Percentiles rank a stretch among this genome's conserved stretches.
phyloP scores from a whole-genome alignment of 2,888 invertebrate genomes.

The Rhingia campestris region DNA sequence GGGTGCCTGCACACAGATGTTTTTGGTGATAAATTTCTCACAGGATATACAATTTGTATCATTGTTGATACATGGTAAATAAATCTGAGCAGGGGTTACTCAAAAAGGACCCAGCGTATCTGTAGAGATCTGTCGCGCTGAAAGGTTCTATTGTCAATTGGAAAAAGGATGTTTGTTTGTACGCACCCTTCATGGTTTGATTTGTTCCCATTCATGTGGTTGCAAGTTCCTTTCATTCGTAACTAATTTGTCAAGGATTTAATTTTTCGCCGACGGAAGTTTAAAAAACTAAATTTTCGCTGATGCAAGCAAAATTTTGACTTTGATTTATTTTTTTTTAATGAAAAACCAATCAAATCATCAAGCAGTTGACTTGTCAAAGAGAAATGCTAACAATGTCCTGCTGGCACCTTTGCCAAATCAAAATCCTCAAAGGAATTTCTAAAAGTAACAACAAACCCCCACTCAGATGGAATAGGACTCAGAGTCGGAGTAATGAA shows the following conservation, averaged over 20 bases:
- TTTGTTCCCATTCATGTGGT: constrained; percentile 27
- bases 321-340: constrained; percentile 64
- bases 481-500: constrained; percentile 79
- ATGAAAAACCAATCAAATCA: constrained; percentile 61
- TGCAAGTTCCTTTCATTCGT: constrained; percentile 25
- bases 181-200: constrained; percentile 43
- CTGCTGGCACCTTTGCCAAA: constrained; percentile 51
- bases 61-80: constrained; percentile 70
- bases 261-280: constrained; percentile 2
- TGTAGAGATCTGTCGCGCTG: constrained; percentile 21
- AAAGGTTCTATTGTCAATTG: constrained; percentile 36
- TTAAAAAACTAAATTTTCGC: constrained; percentile 35
- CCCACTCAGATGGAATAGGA: constrained; percentile 40
- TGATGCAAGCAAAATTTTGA: constrained; percentile 46
- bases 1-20: constrained; percentile 76
- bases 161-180: constrained; percentile 55
- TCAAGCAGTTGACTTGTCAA: constrained; percentile 67
- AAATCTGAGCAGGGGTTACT: constrained; percentile 55
- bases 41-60: constrained; percentile 69
- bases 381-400: constrained; percentile 48
- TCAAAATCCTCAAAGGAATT: constrained; percentile 28
- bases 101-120: constrained; percentile 26
- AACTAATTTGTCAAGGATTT: constrained; percentile 47
- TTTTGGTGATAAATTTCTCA: constrained; percentile 76
- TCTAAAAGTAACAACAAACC: constrained; percentile 33